Evolutionary conservation across 2,888 invertebrate genomes (phyloP).

Genomic region (Drosophila kanekoi): DNA sequence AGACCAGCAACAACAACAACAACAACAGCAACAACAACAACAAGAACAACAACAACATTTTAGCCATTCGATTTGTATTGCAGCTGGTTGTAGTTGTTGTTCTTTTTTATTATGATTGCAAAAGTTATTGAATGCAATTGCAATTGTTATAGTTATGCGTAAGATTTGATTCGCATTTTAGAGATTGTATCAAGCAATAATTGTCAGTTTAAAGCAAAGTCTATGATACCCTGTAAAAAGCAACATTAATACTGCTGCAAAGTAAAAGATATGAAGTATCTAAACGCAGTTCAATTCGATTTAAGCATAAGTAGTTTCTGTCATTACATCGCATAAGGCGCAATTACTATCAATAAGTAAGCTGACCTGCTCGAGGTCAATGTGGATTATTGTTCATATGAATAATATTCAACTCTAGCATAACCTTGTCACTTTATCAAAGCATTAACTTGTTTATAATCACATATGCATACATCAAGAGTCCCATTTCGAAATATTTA

Average conservation of each 20-base stretch:
- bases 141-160: constrained; percentile 42
- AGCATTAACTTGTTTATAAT: too few species aligned
- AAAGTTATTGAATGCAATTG: constrained; percentile 23
- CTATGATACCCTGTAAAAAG: not conserved
- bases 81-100: constrained; percentile 46
- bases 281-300: too few species aligned
- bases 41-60: constrained; percentile 19
- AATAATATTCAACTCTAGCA: too few species aligned
- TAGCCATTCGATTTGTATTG: constrained; percentile 63
- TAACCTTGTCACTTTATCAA: too few species aligned
- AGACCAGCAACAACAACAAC: not conserved
- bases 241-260: not conserved
- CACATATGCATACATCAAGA: too few species aligned
- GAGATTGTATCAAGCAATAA: constrained; percentile 5
- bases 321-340: too few species aligned
- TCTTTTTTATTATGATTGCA: constrained; percentile 57
- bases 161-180: constrained; percentile 20
- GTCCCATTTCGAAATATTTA: too few species aligned
- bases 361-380: too few species aligned
- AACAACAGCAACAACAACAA: constrained; percentile 12
- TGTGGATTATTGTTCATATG: too few species aligned
- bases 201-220: constrained; percentile 9
- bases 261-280: too few species aligned
- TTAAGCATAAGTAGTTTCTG: too few species aligned
- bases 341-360: too few species aligned